Evolutionary conservation across 2,113 vertebrate species (phyloP), one percentile per base, ranked within the genome.

Genomic region (Sorex araneus): DNA sequence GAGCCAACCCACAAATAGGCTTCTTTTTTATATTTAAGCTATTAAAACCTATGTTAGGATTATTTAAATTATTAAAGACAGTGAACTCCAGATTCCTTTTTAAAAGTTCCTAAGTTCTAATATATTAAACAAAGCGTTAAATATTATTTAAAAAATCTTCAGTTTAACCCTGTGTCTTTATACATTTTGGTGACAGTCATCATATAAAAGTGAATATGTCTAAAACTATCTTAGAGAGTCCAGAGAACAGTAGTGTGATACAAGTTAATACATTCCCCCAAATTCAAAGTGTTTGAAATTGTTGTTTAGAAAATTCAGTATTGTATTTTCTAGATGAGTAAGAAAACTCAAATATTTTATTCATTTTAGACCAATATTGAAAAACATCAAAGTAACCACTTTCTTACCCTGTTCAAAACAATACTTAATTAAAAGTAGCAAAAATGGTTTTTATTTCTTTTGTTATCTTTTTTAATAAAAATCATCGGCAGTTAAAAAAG

Each of bases 381-480:
- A 71, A 89, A 78, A 84, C 28, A 93, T 1, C 45, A 32, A 92
- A 96, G 90, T 73, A 8, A 40, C 50, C 7, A 85, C 47, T 87
- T 28, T 81, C 36, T 79, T 60, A 54, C 21, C 25, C 36, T 69
- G 45, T 88, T 50, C 19, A 90, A 94, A 50, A 95, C 86, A 93
- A 83, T 94, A 90, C 88, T 84, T 79, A 36, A 79, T 92, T 93
- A 34, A 89, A 80, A 93, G 54, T 80, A 27, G 15, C 93, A 83
- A 94, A 90, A 90, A 94, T 60, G 70, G 27, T 47, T 96, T 95
- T 95, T 96, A 94, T 94, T 95, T 34, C 84, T 82, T 92, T 88
- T 80, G 30, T 67, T 81, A 36, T 36, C 7, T 71, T 87, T 84
- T 85, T 93, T 91, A 87, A 47, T 34, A 63, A 81, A 87, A 83